Evolutionary conservation across 2,113 vertebrate species (phyloP).

Genomic region (Anas platyrhynchos): DNA sequence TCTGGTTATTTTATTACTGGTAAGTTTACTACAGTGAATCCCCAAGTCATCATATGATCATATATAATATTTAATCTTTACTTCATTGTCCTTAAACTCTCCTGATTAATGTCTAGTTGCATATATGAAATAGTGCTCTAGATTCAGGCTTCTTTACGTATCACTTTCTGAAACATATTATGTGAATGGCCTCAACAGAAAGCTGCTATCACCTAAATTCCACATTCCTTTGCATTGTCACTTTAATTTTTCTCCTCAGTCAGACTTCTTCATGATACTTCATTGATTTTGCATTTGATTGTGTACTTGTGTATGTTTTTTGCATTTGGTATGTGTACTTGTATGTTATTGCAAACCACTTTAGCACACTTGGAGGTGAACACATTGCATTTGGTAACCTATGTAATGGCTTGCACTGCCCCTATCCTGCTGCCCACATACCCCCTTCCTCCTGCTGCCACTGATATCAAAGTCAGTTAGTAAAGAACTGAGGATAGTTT

Average conservation of each 20-base stretch:
- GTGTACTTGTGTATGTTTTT: not conserved
- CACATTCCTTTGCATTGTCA: not conserved
- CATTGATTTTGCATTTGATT: not conserved
- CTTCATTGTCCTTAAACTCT: not conserved
- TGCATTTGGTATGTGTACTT: not conserved
- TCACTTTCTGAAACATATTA: not conserved
- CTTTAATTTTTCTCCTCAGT: not conserved
- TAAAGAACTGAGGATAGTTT: not conserved
- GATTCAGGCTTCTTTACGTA: not conserved
- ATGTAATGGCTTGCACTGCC: accelerated
- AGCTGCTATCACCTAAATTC: not conserved
- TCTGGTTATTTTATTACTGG: not conserved
- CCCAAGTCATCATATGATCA: not conserved
- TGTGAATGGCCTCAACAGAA: not conserved
- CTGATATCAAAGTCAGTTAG: not conserved
- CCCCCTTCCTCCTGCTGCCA: not conserved
- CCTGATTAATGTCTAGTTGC: not conserved
- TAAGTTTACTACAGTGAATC: not conserved
- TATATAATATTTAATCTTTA: not conserved
- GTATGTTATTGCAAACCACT: not conserved
- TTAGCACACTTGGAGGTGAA: not conserved
- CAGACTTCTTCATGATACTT: not conserved
- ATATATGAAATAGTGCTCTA: not conserved
- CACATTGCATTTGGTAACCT: not conserved
- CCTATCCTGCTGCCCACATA: not conserved